Percentiles rank a stretch among this genome's conserved stretches.
phyloP scores from a whole-genome alignment of 2,888 invertebrate species.

The Agriopis marginaria region DNA sequence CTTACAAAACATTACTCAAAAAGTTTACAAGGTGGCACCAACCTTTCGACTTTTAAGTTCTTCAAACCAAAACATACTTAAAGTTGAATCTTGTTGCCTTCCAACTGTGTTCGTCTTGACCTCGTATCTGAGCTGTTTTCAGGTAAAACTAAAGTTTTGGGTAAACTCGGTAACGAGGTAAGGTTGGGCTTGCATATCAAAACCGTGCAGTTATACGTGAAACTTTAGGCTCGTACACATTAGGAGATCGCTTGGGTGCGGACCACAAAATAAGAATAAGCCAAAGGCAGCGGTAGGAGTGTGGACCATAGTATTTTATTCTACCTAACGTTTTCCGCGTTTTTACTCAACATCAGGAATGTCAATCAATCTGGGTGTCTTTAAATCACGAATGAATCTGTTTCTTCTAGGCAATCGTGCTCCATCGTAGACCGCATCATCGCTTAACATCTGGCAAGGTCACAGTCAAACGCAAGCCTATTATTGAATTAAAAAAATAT shows the following conservation, averaged over 20 bases:
- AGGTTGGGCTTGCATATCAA: constrained; percentile 60
- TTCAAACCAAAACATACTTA: constrained; percentile 28
- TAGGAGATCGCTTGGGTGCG: neutral
- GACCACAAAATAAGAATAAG: too few relatives aligned
- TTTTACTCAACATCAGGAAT: too few relatives aligned
- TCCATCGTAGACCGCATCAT: too few relatives aligned
- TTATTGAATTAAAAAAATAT: too few relatives aligned
- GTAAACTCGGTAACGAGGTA: constrained; percentile 37
- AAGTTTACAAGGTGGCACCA: constrained; percentile 17
- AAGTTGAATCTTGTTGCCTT: constrained; percentile 32
- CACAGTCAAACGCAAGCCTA: too few relatives aligned
- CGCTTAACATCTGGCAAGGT: too few relatives aligned
- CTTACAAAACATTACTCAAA: constrained; percentile 21
- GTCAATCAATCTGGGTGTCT: too few relatives aligned
- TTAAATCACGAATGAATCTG: too few relatives aligned
- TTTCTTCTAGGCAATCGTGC: too few relatives aligned
- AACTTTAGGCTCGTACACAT: neutral
- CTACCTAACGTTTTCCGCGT: too few relatives aligned
- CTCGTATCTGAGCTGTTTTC: constrained; percentile 21
- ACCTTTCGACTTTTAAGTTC: constrained; percentile 27
- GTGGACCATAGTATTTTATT: too few relatives aligned
- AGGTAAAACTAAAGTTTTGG: constrained; percentile 24
- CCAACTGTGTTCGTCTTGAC: constrained; percentile 31
- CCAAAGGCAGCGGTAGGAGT: too few relatives aligned
- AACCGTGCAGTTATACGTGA: constrained; percentile 23